phyloP scores from a whole-genome alignment of 2,113 vertebrate genomes.

The Pelvicachromis taeniatus region DNA sequence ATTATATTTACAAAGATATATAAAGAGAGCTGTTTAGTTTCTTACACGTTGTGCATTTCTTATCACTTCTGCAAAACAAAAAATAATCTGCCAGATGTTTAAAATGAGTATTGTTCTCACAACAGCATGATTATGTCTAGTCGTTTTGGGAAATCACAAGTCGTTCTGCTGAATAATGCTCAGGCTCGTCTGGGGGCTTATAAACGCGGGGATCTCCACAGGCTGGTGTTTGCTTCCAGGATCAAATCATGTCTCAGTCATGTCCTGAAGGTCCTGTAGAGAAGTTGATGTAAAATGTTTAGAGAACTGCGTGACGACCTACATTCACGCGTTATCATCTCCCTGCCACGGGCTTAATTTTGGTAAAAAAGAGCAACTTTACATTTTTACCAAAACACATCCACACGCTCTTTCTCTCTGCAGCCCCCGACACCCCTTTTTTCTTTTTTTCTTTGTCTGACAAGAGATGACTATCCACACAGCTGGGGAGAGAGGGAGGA shows the following conservation, averaged over 20 bases:
- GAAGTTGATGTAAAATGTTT: background rate
- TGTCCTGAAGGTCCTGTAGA: background rate
- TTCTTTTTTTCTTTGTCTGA: background rate
- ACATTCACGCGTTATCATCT: background rate
- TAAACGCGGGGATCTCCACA: background rate
- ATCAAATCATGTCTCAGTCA: background rate
- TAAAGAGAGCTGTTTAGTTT: background rate
- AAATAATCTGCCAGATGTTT: background rate
- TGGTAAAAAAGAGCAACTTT: conserved; percentile 21
- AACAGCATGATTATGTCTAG: background rate
- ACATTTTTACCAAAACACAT: conserved; percentile 24
- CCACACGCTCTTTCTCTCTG: background rate
- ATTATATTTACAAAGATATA: too few relatives aligned
- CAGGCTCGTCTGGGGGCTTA: background rate
- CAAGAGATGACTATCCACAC: conserved; percentile 20
- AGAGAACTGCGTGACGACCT: background rate
- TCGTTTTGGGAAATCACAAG: background rate
- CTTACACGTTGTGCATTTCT: background rate
- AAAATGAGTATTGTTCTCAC: background rate
- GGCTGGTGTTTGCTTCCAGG: background rate
- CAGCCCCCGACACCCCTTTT: background rate
- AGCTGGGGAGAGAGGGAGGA: conserved; percentile 28
- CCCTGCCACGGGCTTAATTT: conserved; percentile 6
- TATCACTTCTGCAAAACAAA: background rate
- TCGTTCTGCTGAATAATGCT: background rate